Base-by-base conservation (phyloP, 2,797 vertebrate genomes). In the Rousettus madagascariensis region DNA sequence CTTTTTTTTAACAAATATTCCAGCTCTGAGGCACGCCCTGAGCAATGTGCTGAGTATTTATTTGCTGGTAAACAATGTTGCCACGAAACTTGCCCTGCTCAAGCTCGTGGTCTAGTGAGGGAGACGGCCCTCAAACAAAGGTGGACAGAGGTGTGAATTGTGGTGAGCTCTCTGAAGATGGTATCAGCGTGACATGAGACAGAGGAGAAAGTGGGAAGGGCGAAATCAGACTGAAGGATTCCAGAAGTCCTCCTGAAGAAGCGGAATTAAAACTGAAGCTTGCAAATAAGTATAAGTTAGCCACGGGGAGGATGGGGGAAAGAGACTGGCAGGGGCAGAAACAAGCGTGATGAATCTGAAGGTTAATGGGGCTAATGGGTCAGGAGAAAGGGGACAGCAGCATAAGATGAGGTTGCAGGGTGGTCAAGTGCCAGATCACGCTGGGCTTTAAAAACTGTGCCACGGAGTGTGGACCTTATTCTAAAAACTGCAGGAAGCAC, bases 1-100 rank as follows among this genome's bases (percentile, higher is more conserved):
- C 11, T 86, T 94, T 78, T 55, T 41, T 41, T 74, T 90, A 90
- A n/a, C 24, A 93, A 84, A 86, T 57, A 63, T 53, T 19, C n/a
- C 53, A 28, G n/a, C 33, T 95, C 38, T 16, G 8, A 85, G 74
- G 22, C 26, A 75, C 74, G n/a, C 46, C 51, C 9, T 20, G 51
- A 87, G 30, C 43, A 80, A 11, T 2, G 5, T 19, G 41, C 74
- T 84, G 15, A 83, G 59, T 26, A 46, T 41, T 80, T 4, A 46
- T 41, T 80, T 4, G 9, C 63, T 43, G 28, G 77, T 65, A 46
- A 69, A 80, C 9, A 57, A 53, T 49, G 55, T 38, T 63, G 43
- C 22, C 28, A 38, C 8, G 13, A 57, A 63, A 69, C 51, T 78
- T 51, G 43, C 80, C 80, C 51, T 91, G 65, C 80, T 55, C 33